Base-by-base conservation (phyloP, 2,888 invertebrate genomes). In the Agrochola circellaris region DNA sequence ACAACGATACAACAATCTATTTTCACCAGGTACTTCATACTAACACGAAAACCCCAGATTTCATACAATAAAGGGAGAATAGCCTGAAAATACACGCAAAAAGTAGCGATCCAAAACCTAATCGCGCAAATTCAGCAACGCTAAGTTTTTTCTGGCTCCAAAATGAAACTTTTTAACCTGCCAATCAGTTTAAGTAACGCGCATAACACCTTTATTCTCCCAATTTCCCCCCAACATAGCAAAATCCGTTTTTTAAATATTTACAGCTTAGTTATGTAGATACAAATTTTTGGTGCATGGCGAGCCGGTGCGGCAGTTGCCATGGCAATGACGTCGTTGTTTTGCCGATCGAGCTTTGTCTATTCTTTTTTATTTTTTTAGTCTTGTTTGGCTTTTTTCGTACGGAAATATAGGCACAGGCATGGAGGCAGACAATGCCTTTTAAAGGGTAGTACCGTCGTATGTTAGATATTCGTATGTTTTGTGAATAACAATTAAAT, bases 291-390 rank as follows among this genome's bases (percentile, higher is more conserved):
- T 91, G 91, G 92, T 91, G 93, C 91, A 92, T 89, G 91, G 90
- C 88, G 84, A 88, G 90, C 56, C 81, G 79, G 93, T 94, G 94
- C 95, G 93, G 93, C 94, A 93, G 94, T 95, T 90, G 90, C 94
- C 92, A 94, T 95, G 91, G 94, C 90, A 92, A 95, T 95, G 83
- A 87, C 90, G 92, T 93, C 94, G 95, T 95, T 95, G 96, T 96
- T 96, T 96, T 95, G 95, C 93, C 96, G 93, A 96, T 96, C 89
- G 92, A 87, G 90, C 92, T 90, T 91, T 92, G 92, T 93, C 91
- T 92, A 92, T 73, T 62, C 45, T 91, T 91, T 93, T 93, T 92
- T 91, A 90, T 90, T 93, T 91, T 91, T 93, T 93, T 92, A 90
- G 90, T 93, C 75, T 88, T 84, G 87, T 86, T 89, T 83, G 88